Percentiles rank a stretch among this genome's conserved stretches.
These are phyloP conservation scores for Charina bottae DNA, from an alignment of 2,113 vertebrate genomes.

Conservation along the genomic window DNA sequence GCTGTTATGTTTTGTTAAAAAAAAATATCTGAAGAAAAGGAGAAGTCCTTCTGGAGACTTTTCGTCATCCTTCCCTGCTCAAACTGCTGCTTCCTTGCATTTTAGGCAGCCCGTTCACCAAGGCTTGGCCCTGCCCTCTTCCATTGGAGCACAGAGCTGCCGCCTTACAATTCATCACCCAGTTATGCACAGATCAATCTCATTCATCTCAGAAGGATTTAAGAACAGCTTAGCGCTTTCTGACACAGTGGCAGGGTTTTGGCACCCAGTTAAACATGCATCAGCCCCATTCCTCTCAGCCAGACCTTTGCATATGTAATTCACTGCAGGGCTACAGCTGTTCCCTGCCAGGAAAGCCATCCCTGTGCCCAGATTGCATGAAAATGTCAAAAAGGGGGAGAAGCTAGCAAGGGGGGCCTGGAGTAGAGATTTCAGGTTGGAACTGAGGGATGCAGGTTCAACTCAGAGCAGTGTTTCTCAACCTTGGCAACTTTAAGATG, in stretches of 20 bases:
- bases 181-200: conserved; percentile 22
- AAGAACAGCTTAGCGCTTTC: conserved; percentile 20
- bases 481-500: no score
- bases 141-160: neutral
- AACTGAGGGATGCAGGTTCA: neutral
- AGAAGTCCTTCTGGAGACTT: neutral
- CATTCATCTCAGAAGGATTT: conserved; percentile 20
- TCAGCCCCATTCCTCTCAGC: conserved; percentile 23
- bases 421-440: neutral
- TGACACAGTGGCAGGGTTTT: conserved; percentile 17
- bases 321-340: neutral
- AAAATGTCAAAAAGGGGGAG: neutral
- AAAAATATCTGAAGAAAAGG: no score
- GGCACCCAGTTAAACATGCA: conserved; percentile 13
- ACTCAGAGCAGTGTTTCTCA: neutral
- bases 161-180: conserved; percentile 17
- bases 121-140: neutral
- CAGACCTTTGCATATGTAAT: conserved; percentile 5
- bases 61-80: neutral
- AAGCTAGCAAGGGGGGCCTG: no score
- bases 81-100: neutral
- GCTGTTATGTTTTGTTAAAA: neutral
- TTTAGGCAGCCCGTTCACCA: conserved; percentile 15
- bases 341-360: neutral
- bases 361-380: neutral